phyloP scores from a whole-genome alignment of 2,113 vertebrate genomes.

The Aphyosemion australe region DNA sequence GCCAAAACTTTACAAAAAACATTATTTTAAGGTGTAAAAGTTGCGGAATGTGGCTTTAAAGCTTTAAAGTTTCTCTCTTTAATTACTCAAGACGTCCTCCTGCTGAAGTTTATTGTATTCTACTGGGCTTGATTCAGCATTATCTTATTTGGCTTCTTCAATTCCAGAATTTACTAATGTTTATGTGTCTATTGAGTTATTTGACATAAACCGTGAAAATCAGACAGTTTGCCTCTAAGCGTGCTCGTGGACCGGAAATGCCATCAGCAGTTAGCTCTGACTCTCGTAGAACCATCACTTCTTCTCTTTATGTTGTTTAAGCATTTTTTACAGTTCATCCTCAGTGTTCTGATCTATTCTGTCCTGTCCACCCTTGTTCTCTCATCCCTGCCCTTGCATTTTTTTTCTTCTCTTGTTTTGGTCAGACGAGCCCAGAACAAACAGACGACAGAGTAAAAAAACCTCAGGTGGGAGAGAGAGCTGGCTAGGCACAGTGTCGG shows the following conservation, averaged over 20 bases:
- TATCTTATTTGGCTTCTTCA: conserved; percentile 11
- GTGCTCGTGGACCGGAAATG: conserved; percentile 29
- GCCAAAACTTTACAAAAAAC: too few relatives aligned
- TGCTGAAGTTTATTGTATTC: conserved; percentile 32
- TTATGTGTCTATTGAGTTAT: conserved; percentile 50
- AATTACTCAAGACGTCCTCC: conserved; percentile 46
- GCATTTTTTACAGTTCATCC: not conserved
- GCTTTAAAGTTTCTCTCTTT: too few relatives aligned
- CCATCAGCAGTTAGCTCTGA: conserved; percentile 45
- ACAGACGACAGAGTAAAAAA: conserved; percentile 32
- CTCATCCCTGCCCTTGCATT: not conserved
- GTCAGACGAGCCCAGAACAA: conserved; percentile 29
- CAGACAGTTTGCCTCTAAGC: conserved; percentile 29
- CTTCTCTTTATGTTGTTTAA: conserved; percentile 9
- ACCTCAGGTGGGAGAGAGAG: conserved; percentile 58
- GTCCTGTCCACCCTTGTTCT: not conserved
- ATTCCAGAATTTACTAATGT: conserved; percentile 24
- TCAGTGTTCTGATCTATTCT: not conserved
- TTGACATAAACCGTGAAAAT: conserved; percentile 51
- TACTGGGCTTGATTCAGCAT: conserved; percentile 24
- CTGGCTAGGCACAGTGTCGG: conserved; percentile 35
- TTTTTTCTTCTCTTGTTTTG: conserved; percentile 19
- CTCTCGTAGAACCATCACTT: conserved; percentile 14
- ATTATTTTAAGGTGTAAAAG: too few relatives aligned
- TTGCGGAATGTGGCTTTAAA: too few relatives aligned